Conservation (phyloP, 2,888 invertebrate genomes). For the Nineta flava region DNA sequence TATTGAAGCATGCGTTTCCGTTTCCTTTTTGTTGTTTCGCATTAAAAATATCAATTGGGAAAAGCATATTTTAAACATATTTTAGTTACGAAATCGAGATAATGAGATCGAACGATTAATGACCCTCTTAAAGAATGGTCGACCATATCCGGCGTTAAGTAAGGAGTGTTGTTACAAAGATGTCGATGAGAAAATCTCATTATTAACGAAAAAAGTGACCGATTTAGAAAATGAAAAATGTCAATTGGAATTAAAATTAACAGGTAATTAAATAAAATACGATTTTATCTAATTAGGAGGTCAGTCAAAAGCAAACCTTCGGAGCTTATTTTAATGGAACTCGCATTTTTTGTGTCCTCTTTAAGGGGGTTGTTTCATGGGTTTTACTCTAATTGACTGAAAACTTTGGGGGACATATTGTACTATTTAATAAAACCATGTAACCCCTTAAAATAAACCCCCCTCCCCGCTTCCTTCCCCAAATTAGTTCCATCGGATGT, state of each 20-base stretch:
- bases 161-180: slow-evolving; percentile 50
- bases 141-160: slow-evolving; percentile 42
- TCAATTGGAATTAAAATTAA: slow-evolving; percentile 35
- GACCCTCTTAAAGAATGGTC: slow-evolving; percentile 50
- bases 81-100: slow-evolving; percentile 33
- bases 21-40: background rate
- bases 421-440: too few species aligned
- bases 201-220: slow-evolving; percentile 37
- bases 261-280: slow-evolving; percentile 23
- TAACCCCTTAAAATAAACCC: too few species aligned
- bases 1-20: background rate
- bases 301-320: too few species aligned
- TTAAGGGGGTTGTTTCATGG: too few species aligned
- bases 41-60: background rate
- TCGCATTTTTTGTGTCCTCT: too few species aligned
- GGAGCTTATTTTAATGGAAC: too few species aligned
- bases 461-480: too few species aligned
- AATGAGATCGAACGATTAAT: slow-evolving; percentile 55
- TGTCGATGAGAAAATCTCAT: slow-evolving; percentile 29
- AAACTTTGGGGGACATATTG: too few species aligned
- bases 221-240: slow-evolving; percentile 42
- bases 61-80: background rate
- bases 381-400: too few species aligned
- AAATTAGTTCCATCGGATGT: too few species aligned
- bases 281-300: too few species aligned